Base-by-base conservation (phyloP, 1,140 invertebrate genomes). In the Streblospio benedicti region DNA sequence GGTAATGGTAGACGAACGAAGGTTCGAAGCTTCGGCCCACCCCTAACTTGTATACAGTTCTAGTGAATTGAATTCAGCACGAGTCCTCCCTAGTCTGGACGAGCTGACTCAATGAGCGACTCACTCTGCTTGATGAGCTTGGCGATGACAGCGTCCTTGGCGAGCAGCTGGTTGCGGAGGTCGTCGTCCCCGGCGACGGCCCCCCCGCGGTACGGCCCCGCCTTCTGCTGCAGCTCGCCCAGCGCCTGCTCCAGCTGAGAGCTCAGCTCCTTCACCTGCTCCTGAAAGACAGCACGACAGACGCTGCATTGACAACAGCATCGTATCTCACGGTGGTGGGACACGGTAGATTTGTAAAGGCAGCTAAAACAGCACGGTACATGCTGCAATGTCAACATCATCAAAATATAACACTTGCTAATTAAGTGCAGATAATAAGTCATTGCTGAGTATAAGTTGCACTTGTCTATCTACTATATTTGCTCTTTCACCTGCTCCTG, bases 91-190 rank as follows among this genome's bases (percentile, higher is more conserved):
- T n/a, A n/a, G n/a, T n/a, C n/a, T n/a, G n/a, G n/a, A n/a, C n/a
- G n/a, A n/a, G n/a, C n/a, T n/a, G n/a, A 32, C 12, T 16, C 52
- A 54, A 54, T 16, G 14, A 14, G 14, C 12, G 20, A 58, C 80
- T 76, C 82, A 89, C 88, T 91, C 79, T 93, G 89, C 49, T 87
- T 85, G 50, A 93, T 86, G 16, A 94, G 82, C 76, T 93, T 90
- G 9, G 87, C 85, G 65, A 93, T 90, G 2, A 90, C 77, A 61
- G 88, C 80, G 73, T 93, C 90, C 62, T 89, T 81, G 73, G 87
- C 88, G 44, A 84, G 84, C 38, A 91, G 75, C 71, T 90, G 88
- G 67, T 85, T 85, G 61, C 84, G 81, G 68, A 88, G 77, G 18
- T 83, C 83, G 16, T 57, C 51, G 47, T 63, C 65, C 44, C 61